Evolutionary conservation across 2,888 invertebrate species (phyloP), one percentile per base, ranked within the genome.

Genomic region (Drosophila monieri): DNA sequence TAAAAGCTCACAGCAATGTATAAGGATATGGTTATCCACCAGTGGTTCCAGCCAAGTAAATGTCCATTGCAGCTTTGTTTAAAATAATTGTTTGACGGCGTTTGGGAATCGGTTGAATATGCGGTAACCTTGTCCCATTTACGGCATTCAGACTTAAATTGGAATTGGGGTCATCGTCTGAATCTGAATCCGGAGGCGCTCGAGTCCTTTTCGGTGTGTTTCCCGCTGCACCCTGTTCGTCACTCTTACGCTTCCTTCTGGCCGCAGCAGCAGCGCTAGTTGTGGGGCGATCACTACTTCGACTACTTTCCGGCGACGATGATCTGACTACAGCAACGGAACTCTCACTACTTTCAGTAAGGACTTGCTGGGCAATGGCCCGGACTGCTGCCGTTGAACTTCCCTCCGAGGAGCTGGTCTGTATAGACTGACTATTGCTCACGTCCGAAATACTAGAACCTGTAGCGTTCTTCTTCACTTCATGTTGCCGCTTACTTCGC

Each of bases 41-140:
- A 0, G 70, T 71, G 27, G 54, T 70, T 8, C 70, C 70, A 4
- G 62, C 70, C 51, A 71, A 18, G 18, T 71, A 70, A 1, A 57
- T 70, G 2, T 70, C 57, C 70, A 70, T 53, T 0, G 47, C 62
- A 0, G 9, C 6, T n/a, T 57, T 53, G 10, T 70, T 71, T 0
- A 71, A 1, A 15, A 35, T 48, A 0, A 71, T 46, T 9, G 43
- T 44, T 14, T 54, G 46, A 0, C 71, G 71, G 8, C 71, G 25
- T 41, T 21, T 57, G 1, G 71, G 71, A 1, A 71, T 71, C 0
- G 71, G 71, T 35, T 71, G 71, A 5, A 70, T 43, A 8, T 71
- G 69, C 0, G 88, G 88, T 4, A 89, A 27, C 0, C 88, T 78
- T 0, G 75, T 76, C 0, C 89, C 87, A 52, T 85, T 85, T 0